phyloP scores from a whole-genome alignment of 1,140 invertebrate genomes.

The Brachionus paranguensis region DNA sequence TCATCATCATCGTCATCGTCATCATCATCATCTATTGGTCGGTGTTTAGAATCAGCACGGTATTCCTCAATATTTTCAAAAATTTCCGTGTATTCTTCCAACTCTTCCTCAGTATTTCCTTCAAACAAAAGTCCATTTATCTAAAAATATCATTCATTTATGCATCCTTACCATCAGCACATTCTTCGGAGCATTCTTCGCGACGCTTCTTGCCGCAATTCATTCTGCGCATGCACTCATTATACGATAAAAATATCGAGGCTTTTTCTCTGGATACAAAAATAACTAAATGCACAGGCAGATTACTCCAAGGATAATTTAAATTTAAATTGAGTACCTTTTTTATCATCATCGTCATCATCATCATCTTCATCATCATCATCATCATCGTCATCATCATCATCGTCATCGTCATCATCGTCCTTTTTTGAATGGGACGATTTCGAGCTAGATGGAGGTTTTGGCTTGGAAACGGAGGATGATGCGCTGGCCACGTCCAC shows the following conservation, averaged over 20 bases:
- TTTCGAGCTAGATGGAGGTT: not conserved
- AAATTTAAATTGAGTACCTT: not conserved
- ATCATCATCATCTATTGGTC: conserved; percentile 2
- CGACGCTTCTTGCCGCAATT: conserved; percentile 33
- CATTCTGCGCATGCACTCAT: conserved; percentile 40
- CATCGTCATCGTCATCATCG: conserved; percentile 36
- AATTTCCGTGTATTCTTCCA: conserved; percentile 41
- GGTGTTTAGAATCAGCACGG: not conserved
- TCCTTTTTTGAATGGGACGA: not conserved
- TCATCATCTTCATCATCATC: conserved; percentile 39
- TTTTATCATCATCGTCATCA: conserved; percentile 35
- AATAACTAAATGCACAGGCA: not conserved
- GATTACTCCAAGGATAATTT: not conserved
- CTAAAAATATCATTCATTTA: not conserved
- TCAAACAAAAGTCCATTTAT: not conserved
- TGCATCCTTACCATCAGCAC: conserved; percentile 20
- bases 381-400: conserved; percentile 37
- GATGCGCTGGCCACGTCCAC: not conserved
- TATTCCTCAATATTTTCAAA: conserved; percentile 41
- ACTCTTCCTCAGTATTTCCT: conserved; percentile 41
- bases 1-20: not conserved
- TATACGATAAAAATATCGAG: conserved; percentile 41
- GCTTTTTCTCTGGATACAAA: conserved; percentile 40
- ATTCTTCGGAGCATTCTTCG: conserved; percentile 41
- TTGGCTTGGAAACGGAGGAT: conserved; percentile 31